phyloP scores from a whole-genome alignment of 2,113 vertebrate genomes.

The Hyperoodon ampullatus region DNA sequence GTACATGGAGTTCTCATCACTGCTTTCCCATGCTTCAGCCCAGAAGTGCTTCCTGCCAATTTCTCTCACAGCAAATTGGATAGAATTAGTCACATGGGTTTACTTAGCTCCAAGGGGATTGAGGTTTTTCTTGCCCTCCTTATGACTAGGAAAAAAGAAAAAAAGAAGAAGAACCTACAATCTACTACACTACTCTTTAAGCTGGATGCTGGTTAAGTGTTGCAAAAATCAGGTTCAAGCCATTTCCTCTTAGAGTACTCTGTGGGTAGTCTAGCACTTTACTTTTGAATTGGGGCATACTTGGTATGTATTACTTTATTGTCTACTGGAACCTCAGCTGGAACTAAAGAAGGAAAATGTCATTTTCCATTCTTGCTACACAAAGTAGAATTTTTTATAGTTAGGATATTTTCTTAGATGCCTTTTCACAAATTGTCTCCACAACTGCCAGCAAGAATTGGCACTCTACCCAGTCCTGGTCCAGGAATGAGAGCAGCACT shows the following conservation, averaged over 20 bases:
- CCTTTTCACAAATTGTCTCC: not conserved
- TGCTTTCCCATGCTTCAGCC: not conserved
- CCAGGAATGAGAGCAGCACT: not conserved
- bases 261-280: not conserved
- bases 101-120: not conserved
- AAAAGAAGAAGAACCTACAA: not conserved
- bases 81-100: not conserved
- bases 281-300: not conserved
- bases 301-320: not conserved
- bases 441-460: not conserved
- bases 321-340: not conserved
- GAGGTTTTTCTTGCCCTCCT: not conserved
- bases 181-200: not conserved
- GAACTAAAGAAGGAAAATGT: not conserved
- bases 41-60: not conserved
- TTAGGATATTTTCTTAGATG: constrained; percentile 29
- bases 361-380: not conserved
- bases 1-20: not conserved
- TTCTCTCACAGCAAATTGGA: not conserved
- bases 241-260: not conserved
- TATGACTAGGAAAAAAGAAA: not conserved
- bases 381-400: not conserved
- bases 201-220: not conserved
- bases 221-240: not conserved
- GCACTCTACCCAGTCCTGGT: not conserved